Base-by-base conservation (phyloP, 1,140 invertebrate species). In the Hyposmocoma kahamanoa region DNA sequence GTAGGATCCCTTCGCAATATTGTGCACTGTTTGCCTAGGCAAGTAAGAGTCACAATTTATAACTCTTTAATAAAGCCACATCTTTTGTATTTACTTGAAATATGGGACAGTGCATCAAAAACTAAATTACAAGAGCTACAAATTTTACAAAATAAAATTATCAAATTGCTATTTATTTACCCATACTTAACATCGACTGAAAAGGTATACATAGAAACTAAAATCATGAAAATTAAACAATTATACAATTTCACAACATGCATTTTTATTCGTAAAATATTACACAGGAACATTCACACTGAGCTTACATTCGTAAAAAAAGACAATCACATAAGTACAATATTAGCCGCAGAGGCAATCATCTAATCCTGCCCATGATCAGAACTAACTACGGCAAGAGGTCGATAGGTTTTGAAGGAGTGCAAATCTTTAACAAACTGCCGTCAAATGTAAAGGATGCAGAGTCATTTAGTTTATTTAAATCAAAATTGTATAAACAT, bases 121-220 rank as follows among this genome's bases (percentile, higher is more conserved):
- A 20, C 50, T 0, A 44, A 42, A 24, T 6, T 49, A 36, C 9
- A 44, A n/a, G 17, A 18, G n/a, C 11, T 53, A 15, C 50, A 53
- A 58, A 46, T 21, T 41, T 18, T 44, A 3, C 56, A 58, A 45
- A 58, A 53, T 30, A 58, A 50, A 53, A 17, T 53, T 10, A 34
- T 53, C 3, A 58, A 58, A 58, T 8, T 32, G 0, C 21, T 53
- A 22, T 53, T 53, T 45, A 30, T 50, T 5, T 53, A 53, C 26
- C 8, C 38, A 8, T 56, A 24, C 5, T 21, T 50, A 30, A 56
- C 48, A 11, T 6, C n/a, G 9, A 45, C 54, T 19, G n/a, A 34
- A 1, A 51, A 47, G 39, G 22, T 47, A 15, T 56, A 51, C 20
- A 22, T 47, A 41, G 44, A 51, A 10, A 56, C 54, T 8, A 56